phyloP scores from a whole-genome alignment of 2,888 invertebrate genomes.

The Bembecia ichneumoniformis region DNA sequence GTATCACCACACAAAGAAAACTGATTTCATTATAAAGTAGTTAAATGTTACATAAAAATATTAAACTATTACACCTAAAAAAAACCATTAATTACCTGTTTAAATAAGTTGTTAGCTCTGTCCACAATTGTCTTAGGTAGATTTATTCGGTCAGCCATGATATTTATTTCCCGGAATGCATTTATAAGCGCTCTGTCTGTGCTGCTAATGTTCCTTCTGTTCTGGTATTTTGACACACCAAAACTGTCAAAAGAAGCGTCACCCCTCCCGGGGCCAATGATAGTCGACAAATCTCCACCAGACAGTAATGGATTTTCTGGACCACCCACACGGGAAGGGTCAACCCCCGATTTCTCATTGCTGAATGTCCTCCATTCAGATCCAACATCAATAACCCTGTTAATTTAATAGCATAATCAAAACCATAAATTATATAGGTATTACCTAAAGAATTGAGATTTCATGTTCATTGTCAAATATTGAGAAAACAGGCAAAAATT shows the following conservation, averaged over 20 bases:
- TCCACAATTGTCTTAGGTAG: conserved; percentile 97
- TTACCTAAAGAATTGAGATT: no score
- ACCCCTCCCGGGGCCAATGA: conserved; percentile 84
- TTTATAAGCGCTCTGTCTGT: conserved; percentile 94
- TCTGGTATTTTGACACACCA: conserved; percentile 83
- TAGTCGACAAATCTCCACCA: conserved; percentile 96
- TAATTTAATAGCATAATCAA: not conserved
- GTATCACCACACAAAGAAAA: no score
- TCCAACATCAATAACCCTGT: conserved; percentile 98
- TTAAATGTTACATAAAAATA: no score
- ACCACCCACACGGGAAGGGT: conserved; percentile 99
- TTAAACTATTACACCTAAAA: not conserved
- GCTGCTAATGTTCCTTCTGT: conserved; percentile 88
- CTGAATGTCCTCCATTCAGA: conserved; percentile 99
- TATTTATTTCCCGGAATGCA: conserved; percentile 96
- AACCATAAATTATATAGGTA: no score
- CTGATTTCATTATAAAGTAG: no score
- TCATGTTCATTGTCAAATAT: no score
- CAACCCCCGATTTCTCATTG: conserved; percentile 96
- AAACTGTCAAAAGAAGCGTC: conserved; percentile 92
- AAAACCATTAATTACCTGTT: conserved; percentile 78
- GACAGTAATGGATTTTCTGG: conserved; percentile 97
- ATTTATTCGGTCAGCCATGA: conserved; percentile 98
- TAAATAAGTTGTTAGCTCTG: conserved; percentile 95
- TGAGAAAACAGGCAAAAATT: no score